Conservation (phyloP, 37 sponge, comb jelly and placozoan species). For the Spongilla lacustris region DNA sequence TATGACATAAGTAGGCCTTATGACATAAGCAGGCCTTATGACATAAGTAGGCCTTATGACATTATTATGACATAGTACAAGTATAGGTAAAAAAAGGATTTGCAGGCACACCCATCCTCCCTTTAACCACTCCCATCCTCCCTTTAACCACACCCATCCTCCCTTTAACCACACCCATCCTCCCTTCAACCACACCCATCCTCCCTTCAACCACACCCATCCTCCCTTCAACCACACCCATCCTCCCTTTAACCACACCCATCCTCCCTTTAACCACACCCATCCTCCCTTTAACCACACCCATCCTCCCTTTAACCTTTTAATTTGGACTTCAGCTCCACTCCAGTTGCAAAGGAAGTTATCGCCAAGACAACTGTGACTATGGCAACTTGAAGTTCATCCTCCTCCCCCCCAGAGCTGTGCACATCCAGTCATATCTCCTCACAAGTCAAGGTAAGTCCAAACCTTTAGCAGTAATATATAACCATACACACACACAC, state of each 20-base stretch:
- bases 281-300: background rate
- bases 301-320: background rate
- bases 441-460: background rate
- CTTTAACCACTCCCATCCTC: background rate
- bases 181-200: background rate
- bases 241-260: conserved; percentile 6
- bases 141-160: background rate
- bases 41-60: no score
- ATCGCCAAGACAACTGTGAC: background rate
- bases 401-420: background rate
- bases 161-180: background rate
- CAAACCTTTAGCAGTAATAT: background rate
- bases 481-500: background rate
- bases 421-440: background rate
- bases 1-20: no score
- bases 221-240: background rate
- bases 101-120: no score
- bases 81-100: no score
- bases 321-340: background rate
- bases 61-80: no score
- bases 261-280: background rate
- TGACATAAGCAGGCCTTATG: no score
- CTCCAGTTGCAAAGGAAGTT: background rate
- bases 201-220: background rate
- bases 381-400: background rate